phyloP scores from a whole-genome alignment of 2,113 vertebrate species.

The Paramormyrops kingsleyae region DNA sequence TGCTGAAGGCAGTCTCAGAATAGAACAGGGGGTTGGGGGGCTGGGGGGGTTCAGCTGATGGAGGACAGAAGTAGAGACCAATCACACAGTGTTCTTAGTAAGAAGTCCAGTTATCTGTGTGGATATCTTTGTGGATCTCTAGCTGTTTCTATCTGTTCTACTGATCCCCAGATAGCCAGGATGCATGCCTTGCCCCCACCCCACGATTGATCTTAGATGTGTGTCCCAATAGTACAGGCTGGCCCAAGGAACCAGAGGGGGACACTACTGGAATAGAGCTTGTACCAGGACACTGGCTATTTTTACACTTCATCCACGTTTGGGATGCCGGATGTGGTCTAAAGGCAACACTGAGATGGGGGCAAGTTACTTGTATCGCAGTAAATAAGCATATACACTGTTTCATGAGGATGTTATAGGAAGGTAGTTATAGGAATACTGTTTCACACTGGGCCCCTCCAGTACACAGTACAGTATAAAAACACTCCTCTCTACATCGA shows the following conservation, averaged over 20 bases:
- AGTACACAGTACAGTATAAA: neutral
- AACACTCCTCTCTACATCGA: neutral
- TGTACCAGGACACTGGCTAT: neutral
- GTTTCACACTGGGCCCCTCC: neutral
- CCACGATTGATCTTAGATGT: neutral
- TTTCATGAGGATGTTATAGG: neutral
- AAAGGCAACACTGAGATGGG: neutral
- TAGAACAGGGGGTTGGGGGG: neutral
- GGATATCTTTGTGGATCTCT: neutral
- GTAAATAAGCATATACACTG: neutral
- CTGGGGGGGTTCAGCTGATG: neutral
- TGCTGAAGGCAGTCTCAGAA: neutral
- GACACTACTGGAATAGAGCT: neutral
- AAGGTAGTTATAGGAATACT: neutral
- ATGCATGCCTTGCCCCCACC: neutral
- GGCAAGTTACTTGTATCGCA: neutral
- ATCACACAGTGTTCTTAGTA: neutral
- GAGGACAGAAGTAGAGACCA: neutral
- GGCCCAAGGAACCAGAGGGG: neutral
- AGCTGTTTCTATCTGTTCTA: neutral
- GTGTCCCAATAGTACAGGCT: neutral
- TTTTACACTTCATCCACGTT: neutral
- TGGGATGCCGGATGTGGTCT: neutral
- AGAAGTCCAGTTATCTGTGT: neutral
- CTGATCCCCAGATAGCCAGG: neutral